Evolutionary conservation across 2,797 vertebrate species (phyloP).

Genomic region (Tangara arthus): DNA sequence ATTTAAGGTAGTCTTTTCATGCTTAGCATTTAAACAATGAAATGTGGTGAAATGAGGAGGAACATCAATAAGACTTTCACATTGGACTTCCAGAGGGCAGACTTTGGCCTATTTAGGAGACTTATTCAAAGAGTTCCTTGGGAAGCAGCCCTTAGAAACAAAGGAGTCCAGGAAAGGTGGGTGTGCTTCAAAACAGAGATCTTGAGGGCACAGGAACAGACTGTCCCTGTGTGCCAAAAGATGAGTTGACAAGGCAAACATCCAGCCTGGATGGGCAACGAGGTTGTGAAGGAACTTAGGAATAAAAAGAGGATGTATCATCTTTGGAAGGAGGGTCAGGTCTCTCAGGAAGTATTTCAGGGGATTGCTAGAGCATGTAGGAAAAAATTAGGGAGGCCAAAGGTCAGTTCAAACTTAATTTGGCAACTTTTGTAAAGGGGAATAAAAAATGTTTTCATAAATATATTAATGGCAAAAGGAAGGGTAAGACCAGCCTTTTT

Average conservation of each 20-base stretch:
- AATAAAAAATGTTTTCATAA: not conserved
- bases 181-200: not conserved
- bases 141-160: not conserved
- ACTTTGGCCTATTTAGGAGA: not conserved
- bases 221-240: not conserved
- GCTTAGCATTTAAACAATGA: not conserved
- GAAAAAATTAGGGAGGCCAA: not conserved
- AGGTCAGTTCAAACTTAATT: not conserved
- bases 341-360: not conserved
- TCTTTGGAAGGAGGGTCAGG: not conserved
- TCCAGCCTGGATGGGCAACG: not conserved
- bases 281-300: not conserved
- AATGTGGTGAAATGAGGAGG: not conserved
- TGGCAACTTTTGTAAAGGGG: not conserved
- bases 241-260: accelerated
- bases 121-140: not conserved
- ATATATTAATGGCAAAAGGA: not conserved
- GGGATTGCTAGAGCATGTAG: not conserved
- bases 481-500: not conserved
- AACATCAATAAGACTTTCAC: not conserved
- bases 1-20: not conserved
- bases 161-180: not conserved
- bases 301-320: not conserved
- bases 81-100: not conserved
- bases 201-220: not conserved